phyloP scores from a whole-genome alignment of 1,140 invertebrate genomes.

The Platorchestia sp. region DNA sequence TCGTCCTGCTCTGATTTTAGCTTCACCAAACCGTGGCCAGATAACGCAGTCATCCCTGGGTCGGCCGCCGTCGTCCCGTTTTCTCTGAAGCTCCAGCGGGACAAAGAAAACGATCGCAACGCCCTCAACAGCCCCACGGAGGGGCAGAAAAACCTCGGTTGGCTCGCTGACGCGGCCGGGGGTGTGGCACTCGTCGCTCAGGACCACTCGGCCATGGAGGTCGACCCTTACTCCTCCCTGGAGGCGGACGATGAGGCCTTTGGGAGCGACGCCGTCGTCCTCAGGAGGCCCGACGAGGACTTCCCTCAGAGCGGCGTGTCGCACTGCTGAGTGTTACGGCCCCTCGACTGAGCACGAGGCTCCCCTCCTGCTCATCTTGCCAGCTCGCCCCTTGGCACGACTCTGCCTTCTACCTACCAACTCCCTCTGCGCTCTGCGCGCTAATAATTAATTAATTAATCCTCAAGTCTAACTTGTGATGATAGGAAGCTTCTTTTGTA shows the following conservation, averaged over 20 bases:
- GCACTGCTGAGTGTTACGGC: conserved; percentile 77
- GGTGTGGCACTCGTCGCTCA: background rate
- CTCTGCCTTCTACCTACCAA: too few species aligned
- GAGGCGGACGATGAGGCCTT: background rate
- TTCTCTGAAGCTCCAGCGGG: conserved; percentile 19
- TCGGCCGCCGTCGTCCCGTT: background rate
- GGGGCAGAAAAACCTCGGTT: background rate
- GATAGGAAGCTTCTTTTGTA: too few species aligned
- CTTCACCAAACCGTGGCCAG: conserved; percentile 11
- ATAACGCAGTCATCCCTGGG: background rate
- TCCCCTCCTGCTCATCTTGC: too few species aligned
- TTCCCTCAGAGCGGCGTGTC: background rate
- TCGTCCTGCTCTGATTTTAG: conserved; percentile 46
- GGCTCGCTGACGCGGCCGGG: background rate
- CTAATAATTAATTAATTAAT: too few species aligned
- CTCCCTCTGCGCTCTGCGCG: too few species aligned
- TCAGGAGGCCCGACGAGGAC: background rate
- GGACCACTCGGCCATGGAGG: conserved; percentile 18
- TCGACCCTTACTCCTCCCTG: conserved; percentile 4
- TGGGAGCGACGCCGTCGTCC: background rate
- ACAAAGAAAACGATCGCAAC: conserved; percentile 51
- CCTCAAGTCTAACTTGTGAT: too few species aligned
- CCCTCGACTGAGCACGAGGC: too few species aligned
- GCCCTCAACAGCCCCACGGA: conserved; percentile 17
- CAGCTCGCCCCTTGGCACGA: too few species aligned